These are phyloP conservation scores for Crenuchus spilurus DNA, from an alignment of 2,797 vertebrate species.

Conservation along the genomic window DNA sequence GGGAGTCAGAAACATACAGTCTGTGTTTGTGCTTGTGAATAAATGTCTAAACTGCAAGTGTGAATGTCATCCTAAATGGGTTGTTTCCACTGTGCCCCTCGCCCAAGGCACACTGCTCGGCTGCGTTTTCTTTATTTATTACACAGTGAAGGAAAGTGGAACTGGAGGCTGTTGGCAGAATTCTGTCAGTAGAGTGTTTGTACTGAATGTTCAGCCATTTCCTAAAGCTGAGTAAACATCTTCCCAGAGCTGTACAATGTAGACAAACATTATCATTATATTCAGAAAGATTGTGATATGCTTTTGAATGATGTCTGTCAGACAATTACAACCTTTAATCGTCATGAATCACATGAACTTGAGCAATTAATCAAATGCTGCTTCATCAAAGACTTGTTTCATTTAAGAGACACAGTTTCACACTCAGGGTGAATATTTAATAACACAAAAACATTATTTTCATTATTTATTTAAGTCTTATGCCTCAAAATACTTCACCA, in stretches of 20 bases:
- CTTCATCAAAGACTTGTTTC: too few relatives aligned
- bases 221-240: not conserved
- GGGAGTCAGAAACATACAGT: conserved; percentile 13
- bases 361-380: too few relatives aligned
- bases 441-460: too few relatives aligned
- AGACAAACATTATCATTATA: too few relatives aligned
- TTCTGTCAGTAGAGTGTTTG: not conserved
- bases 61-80: conserved; percentile 35
- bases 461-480: too few relatives aligned
- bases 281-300: too few relatives aligned
- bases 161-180: not conserved
- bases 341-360: too few relatives aligned
- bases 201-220: not conserved
- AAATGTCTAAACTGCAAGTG: conserved; percentile 20
- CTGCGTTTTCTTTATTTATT: not conserved
- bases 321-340: too few relatives aligned
- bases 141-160: not conserved
- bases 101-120: not conserved
- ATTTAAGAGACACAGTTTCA: too few relatives aligned
- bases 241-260: not conserved
- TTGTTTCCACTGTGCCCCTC: conserved; percentile 25
- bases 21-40: conserved; percentile 2
- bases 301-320: too few relatives aligned
- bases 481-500: too few relatives aligned
- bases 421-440: too few relatives aligned